Evolutionary conservation across 2,113 vertebrate species (phyloP).

Genomic region (Vimba vimba): DNA sequence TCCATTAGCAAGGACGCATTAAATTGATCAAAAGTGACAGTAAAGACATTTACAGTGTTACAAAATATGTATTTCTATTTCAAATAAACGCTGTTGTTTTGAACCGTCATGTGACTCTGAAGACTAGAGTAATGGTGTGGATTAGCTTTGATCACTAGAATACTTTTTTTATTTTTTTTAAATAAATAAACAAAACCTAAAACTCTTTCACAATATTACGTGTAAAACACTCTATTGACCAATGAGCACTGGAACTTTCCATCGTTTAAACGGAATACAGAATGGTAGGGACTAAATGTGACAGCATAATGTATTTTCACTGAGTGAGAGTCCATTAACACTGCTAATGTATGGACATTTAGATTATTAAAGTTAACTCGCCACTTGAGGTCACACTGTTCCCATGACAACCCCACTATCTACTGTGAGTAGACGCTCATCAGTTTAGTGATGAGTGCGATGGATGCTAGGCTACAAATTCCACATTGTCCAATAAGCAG

Average conservation of each 20-base stretch:
- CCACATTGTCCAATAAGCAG: background rate
- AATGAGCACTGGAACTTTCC: background rate
- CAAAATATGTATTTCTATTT: too few relatives aligned
- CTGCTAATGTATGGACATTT: background rate
- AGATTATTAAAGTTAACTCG: background rate
- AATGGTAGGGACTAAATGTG: background rate
- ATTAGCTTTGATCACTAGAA: too few relatives aligned
- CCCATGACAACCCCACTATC: conserved; percentile 32
- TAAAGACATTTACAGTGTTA: too few relatives aligned
- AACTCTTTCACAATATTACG: too few relatives aligned
- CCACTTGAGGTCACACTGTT: conserved; percentile 20
- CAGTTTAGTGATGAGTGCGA: background rate
- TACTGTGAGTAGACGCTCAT: background rate
- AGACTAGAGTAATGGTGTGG: too few relatives aligned
- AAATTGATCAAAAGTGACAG: too few relatives aligned
- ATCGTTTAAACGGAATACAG: background rate
- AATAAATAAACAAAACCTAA: too few relatives aligned
- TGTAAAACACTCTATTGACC: background rate
- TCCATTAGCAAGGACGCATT: too few relatives aligned
- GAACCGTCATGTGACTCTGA: too few relatives aligned
- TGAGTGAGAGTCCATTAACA: background rate
- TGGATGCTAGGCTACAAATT: background rate
- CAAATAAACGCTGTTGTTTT: too few relatives aligned
- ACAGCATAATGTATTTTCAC: background rate
- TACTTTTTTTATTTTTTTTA: too few relatives aligned